A percentile compares a stretch with the other conserved stretches of the same genome.
These are phyloP conservation scores for Poecilus cupreus DNA, from an alignment of 2,888 invertebrate genomes.

Conservation along the genomic window DNA sequence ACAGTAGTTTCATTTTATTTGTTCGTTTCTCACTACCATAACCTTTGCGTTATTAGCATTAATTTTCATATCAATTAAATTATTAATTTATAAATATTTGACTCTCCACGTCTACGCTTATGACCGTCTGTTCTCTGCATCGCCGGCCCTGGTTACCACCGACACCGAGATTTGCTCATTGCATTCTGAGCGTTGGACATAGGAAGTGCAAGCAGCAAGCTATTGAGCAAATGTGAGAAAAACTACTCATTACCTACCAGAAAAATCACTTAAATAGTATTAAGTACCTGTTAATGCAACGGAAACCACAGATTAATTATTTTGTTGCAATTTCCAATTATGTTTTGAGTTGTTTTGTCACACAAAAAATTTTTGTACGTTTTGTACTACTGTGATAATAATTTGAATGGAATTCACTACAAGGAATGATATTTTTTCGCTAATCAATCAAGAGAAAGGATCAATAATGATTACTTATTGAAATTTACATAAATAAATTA, in stretches of 20 bases:
- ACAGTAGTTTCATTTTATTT: too few species aligned
- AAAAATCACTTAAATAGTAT: conserved; percentile 13
- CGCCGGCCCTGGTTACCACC: not conserved
- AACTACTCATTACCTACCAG: not conserved
- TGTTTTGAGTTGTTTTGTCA: not conserved
- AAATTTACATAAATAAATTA: too few species aligned
- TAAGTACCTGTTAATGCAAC: conserved; percentile 5
- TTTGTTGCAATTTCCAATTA: not conserved
- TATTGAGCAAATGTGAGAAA: conserved; percentile 2
- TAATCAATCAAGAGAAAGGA: too few species aligned
- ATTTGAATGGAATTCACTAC: too few species aligned
- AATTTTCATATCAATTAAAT: too few species aligned
- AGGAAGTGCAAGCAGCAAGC: conserved; percentile 16
- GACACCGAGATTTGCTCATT: not conserved
- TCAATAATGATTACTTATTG: too few species aligned
- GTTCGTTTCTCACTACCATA: too few species aligned
- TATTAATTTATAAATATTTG: too few species aligned
- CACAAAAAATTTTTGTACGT: too few species aligned
- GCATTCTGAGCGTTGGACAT: conserved; percentile 5
- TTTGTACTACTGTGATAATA: too few species aligned
- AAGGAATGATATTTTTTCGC: too few species aligned
- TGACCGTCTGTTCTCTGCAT: not conserved
- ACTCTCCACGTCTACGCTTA: not conserved
- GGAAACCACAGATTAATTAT: not conserved
- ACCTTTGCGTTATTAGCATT: too few species aligned